These are phyloP conservation scores for Muscicapa adusta DNA, from an alignment of 2,113 vertebrate genomes.

Conservation along the genomic window DNA sequence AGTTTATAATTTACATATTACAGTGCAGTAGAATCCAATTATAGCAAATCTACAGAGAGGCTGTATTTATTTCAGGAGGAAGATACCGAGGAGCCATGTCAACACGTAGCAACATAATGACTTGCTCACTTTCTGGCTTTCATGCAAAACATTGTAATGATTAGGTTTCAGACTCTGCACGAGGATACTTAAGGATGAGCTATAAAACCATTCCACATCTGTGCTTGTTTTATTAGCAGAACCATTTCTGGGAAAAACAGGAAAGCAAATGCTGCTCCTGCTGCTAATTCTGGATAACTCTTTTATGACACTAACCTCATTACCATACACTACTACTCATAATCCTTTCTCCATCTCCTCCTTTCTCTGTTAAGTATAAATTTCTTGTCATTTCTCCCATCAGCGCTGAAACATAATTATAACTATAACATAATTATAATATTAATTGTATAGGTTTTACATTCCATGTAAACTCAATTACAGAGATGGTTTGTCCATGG, in stretches of 20 bases:
- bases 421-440: background rate
- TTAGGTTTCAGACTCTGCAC: slow-evolving; percentile 16
- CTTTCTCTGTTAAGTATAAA: background rate
- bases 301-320: slow-evolving; percentile 8
- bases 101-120: slow-evolving; percentile 34
- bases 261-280: slow-evolving; percentile 30
- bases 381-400: background rate
- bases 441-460: background rate
- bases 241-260: slow-evolving; percentile 34
- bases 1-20: slow-evolving; percentile 58
- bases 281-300: slow-evolving; percentile 34
- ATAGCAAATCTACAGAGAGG: slow-evolving; percentile 29
- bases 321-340: background rate
- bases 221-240: slow-evolving; percentile 37
- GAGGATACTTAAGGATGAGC: slow-evolving; percentile 28
- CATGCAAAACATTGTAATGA: slow-evolving; percentile 36
- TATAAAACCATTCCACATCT: slow-evolving; percentile 47
- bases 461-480: background rate
- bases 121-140: slow-evolving; percentile 46
- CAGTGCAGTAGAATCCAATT: slow-evolving; percentile 45
- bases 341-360: background rate
- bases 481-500: background rate
- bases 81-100: slow-evolving; percentile 9
- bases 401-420: background rate
- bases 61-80: slow-evolving; percentile 34